Conservation (phyloP, 2,113 vertebrate species). For the Uropsilus gracilis region DNA sequence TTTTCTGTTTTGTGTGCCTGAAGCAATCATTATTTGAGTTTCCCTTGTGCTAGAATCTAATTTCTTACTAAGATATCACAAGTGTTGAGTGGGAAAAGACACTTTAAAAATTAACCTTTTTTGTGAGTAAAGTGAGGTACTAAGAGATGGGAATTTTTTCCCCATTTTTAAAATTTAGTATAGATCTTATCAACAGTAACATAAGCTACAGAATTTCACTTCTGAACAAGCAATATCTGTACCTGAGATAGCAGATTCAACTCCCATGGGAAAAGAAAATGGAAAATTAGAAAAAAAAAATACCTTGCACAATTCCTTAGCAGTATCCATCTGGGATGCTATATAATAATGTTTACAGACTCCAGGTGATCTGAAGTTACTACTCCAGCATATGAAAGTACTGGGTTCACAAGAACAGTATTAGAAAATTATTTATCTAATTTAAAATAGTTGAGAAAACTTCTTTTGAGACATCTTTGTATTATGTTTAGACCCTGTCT, state of each 20-base stretch:
- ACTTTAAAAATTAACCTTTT: not conserved
- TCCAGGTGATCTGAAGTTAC: not conserved
- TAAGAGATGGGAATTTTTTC: not conserved
- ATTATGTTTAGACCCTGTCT: not conserved
- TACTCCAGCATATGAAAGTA: not conserved
- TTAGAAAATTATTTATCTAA: not conserved
- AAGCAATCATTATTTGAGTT: not conserved
- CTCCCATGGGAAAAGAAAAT: constrained; percentile 15
- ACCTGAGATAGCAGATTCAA: not conserved
- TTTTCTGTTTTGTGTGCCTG: not conserved
- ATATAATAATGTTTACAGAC: not conserved
- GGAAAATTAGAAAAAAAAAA: not conserved
- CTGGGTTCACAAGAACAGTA: not conserved
- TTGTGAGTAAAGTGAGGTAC: not conserved
- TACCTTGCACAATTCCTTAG: not conserved
- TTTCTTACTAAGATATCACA: constrained; percentile 15
- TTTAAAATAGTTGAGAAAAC: not conserved
- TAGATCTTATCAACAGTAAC: not conserved
- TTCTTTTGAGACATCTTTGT: not conserved
- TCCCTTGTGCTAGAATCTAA: not conserved
- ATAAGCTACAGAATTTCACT: constrained; percentile 15
- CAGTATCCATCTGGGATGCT: not conserved
- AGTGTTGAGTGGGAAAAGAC: not conserved
- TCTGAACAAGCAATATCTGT: constrained; percentile 14
- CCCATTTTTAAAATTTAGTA: not conserved